Base-by-base conservation (phyloP, 1,140 invertebrate genomes). In the Zaprionus capensis region DNA sequence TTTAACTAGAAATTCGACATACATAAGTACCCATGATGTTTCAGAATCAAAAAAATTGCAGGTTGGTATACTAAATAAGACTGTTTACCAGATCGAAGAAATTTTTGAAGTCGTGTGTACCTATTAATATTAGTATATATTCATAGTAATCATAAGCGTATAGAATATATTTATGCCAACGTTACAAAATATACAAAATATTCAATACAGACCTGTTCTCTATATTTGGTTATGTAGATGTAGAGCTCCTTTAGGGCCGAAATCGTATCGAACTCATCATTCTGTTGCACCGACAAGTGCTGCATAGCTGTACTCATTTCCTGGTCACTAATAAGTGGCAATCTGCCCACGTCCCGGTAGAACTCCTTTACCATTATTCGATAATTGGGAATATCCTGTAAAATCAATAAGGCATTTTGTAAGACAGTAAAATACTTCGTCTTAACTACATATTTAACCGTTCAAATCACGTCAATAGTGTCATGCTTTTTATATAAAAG, bases 181-280 rank as follows among this genome's bases (percentile, higher is more conserved):
- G 26, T 28, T 28, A 28, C 26, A 28, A 61, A 5, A 3, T 7
- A 1, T 17, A 20, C 2, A 11, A 24, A 9, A 12, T 20, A 4
- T 20, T 26, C 6, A 38, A 28, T 74, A 55, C 63, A 24, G 7
- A 98, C 97, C 95, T 97, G 96, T 93, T 97, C 97, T 94, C 96
- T 96, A 94, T 98, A 98, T 94, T 98, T 98, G 85, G 96, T 97
- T 88, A 98, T 97, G 93, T 98, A 98, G 92, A 98, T 98, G 92
- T 98, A 98, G 65, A 98, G 95, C 93, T 98, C 97, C 94, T 98
- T 98, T 72, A 98, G 94, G 79, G 98, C 98, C 76, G 97, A 97
- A 71, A 98, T 94, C 71, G 96, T 97, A 92, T 98, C 97, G 87
- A 98, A 98, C 93, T 98, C 97, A 76, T 97, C 96, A 55, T 95